These are phyloP conservation scores for Lepidonotus clava DNA, from an alignment of 2,888 invertebrate species.

Conservation along the genomic window DNA sequence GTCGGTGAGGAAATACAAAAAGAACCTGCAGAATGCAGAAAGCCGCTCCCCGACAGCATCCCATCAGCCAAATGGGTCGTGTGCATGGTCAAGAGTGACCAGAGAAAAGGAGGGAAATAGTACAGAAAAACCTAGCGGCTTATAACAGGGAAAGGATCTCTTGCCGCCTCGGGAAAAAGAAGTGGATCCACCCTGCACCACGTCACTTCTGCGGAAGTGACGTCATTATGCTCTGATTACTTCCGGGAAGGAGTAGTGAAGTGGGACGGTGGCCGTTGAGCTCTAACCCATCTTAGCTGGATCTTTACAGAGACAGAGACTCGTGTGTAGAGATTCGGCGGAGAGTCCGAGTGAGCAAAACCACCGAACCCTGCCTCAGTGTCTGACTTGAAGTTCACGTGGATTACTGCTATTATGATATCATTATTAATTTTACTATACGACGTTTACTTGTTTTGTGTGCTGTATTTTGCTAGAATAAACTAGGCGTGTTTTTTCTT, in stretches of 20 bases:
- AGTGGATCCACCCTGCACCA: not conserved
- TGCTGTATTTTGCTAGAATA: slow-evolving; percentile 53
- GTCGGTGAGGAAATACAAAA: no score
- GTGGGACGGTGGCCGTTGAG: not conserved
- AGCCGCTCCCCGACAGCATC: no score
- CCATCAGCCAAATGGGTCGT: no score
- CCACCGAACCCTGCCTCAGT: not conserved
- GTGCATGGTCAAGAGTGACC: no score
- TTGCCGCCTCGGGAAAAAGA: no score
- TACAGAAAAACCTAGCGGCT: no score
- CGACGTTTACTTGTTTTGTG: slow-evolving; percentile 44
- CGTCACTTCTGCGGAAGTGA: slow-evolving; percentile 10
- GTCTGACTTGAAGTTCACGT: slow-evolving; percentile 33
- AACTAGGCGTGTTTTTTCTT: slow-evolving; percentile 53
- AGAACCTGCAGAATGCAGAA: no score
- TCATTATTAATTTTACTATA: no score
- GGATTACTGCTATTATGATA: slow-evolving; percentile 42
- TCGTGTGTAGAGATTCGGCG: not conserved
- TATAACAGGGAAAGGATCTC: no score
- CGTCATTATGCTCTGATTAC: slow-evolving; percentile 22
- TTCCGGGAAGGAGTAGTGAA: slow-evolving; percentile 47
- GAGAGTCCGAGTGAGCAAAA: not conserved
- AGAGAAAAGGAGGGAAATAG: no score
- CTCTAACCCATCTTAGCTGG: not conserved
- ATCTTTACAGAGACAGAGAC: slow-evolving; percentile 32